Evolutionary conservation across 1,140 invertebrate species (phyloP).

Genomic region (Cydia pomonella): DNA sequence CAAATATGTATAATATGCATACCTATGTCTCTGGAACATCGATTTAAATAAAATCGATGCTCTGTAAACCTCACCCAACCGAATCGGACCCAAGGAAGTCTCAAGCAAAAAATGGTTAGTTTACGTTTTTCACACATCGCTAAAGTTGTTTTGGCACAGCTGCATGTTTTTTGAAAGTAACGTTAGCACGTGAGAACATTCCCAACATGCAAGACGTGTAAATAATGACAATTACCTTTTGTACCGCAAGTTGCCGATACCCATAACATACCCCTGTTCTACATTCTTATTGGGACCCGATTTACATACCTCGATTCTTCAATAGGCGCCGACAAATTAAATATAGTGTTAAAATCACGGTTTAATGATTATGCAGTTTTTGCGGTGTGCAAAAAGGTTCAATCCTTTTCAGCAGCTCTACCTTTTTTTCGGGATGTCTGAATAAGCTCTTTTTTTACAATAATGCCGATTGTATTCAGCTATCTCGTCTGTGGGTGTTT

Average conservation of each 20-base stretch:
- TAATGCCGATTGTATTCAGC: no score
- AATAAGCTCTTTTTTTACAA: no score
- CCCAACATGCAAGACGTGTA: constrained; percentile 5
- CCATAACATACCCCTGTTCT: background rate
- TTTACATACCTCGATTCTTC: no score
- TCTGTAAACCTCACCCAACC: no score
- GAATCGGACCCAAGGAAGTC: background rate
- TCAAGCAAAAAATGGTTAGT: background rate
- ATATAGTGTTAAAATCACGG: no score
- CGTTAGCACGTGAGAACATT: constrained; percentile 9
- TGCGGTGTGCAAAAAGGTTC: background rate
- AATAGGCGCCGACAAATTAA: no score
- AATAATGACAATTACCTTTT: constrained; percentile 15
- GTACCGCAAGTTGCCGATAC: background rate
- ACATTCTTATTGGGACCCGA: no score
- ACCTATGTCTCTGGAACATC: no score
- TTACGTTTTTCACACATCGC: background rate
- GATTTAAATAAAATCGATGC: no score
- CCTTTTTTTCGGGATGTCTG: background rate
- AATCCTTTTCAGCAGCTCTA: background rate
- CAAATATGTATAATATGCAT: background rate
- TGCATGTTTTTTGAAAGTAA: constrained; percentile 1
- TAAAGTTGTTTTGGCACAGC: background rate
- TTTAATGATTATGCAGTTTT: background rate
- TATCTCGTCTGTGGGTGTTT: no score